These are phyloP conservation scores for Smithornis capensis DNA, from an alignment of 2,113 vertebrate species.

Conservation along the genomic window DNA sequence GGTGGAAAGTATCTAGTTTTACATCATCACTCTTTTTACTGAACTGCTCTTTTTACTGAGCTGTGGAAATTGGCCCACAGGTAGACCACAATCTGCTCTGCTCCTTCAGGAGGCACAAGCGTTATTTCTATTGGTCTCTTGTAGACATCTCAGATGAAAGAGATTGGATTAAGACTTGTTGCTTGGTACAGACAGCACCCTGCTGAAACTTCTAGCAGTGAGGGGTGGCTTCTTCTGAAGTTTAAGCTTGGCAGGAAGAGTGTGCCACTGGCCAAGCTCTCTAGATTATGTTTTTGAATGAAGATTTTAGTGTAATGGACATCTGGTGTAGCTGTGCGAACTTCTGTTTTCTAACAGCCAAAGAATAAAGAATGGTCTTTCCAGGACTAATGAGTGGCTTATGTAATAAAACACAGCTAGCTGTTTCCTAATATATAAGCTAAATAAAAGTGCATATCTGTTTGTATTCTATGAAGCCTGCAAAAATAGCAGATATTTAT, in stretches of 20 bases:
- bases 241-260: background rate
- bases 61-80: background rate
- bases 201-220: background rate
- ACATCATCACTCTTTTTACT: background rate
- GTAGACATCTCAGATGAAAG: background rate
- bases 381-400: conserved; percentile 71
- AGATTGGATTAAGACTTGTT: background rate
- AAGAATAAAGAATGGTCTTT: conserved; percentile 74
- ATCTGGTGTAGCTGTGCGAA: conserved; percentile 69
- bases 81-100: background rate
- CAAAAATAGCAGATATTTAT: conserved; percentile 74
- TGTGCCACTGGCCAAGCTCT: background rate
- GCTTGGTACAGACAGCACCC: background rate
- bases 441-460: conserved; percentile 75
- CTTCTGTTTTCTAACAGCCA: conserved; percentile 64
- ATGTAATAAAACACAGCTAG: conserved; percentile 71
- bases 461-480: conserved; percentile 59
- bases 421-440: conserved; percentile 68
- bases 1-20: background rate
- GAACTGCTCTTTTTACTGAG: background rate
- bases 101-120: background rate
- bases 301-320: conserved; percentile 38
- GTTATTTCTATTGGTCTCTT: background rate
- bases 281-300: conserved; percentile 3
- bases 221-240: background rate